Conservation (phyloP, 2,797 vertebrate genomes). For the Notamacropus eugenii region DNA sequence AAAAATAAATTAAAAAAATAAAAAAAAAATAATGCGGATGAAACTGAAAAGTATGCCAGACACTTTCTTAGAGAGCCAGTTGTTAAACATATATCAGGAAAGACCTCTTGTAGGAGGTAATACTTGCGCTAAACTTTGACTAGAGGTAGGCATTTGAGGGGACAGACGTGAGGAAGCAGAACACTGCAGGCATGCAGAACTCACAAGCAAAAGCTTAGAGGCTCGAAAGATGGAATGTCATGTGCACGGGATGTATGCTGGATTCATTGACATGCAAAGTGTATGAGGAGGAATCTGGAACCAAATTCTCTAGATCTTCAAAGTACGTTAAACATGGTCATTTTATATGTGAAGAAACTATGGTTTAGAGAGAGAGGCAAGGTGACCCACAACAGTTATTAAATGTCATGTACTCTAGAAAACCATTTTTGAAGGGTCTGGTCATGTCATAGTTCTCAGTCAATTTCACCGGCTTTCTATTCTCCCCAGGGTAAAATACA, state of each 20-base stretch:
- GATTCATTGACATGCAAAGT: not conserved
- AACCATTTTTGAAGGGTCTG: not conserved
- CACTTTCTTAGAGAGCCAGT: not conserved
- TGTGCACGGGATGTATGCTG: not conserved
- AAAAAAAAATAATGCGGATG: not conserved
- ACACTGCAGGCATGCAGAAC: not conserved
- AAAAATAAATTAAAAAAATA: too few species aligned
- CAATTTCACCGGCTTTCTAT: not conserved
- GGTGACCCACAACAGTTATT: not conserved
- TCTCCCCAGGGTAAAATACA: not conserved
- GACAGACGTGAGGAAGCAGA: not conserved
- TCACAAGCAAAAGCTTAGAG: not conserved
- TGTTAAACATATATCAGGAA: not conserved
- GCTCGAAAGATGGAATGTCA: not conserved
- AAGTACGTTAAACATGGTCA: not conserved
- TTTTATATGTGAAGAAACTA: not conserved
- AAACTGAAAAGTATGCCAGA: not conserved
- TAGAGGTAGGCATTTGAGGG: not conserved
- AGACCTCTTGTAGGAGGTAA: not conserved
- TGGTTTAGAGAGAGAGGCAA: not conserved
- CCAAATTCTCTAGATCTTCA: not conserved
- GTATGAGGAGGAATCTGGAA: not conserved
- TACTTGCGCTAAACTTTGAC: not conserved
- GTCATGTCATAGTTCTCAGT: not conserved
- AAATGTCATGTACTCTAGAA: not conserved